Conservation (phyloP, 2,888 invertebrate species). For the Cheilosia scutellata region DNA sequence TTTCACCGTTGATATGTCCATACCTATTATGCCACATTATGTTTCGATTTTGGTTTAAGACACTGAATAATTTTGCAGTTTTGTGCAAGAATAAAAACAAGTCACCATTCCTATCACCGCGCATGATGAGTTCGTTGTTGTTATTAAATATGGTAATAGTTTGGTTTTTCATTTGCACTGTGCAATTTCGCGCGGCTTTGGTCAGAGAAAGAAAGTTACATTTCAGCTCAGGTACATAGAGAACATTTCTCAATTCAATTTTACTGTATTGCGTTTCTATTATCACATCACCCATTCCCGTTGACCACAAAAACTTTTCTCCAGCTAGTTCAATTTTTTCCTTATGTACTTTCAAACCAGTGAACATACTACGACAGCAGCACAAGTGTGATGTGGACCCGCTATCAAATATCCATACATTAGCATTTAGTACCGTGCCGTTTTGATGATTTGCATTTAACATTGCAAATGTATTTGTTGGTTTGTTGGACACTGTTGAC, state of each 20-base stretch:
- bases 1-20: too few relatives aligned
- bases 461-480: conserved; percentile 34
- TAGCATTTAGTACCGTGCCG: neutral
- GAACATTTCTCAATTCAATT: conserved; percentile 17
- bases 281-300: conserved; percentile 24
- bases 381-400: conserved; percentile 39
- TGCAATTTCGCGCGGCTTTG: conserved; percentile 33
- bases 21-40: too few relatives aligned
- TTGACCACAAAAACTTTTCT: conserved; percentile 5
- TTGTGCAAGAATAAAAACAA: conserved; percentile 19
- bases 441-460: conserved; percentile 20
- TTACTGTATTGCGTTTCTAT: conserved; percentile 17
- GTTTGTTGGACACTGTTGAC: conserved; percentile 18
- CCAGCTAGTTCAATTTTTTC: conserved; percentile 36
- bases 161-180: conserved; percentile 27
- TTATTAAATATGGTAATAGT: neutral
- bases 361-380: conserved; percentile 17
- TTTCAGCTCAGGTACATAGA: conserved; percentile 34
- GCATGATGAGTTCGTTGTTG: conserved; percentile 14
- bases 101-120: conserved; percentile 19
- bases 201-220: conserved; percentile 23
- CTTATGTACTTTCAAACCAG: conserved; percentile 10
- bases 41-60: too few relatives aligned
- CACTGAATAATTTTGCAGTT: conserved; percentile 12
- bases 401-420: conserved; percentile 28